Percentiles rank a stretch among this genome's conserved stretches.
Evolutionary conservation across 2,113 vertebrate genomes (phyloP).

Genomic region (Mustelus asterias): DNA sequence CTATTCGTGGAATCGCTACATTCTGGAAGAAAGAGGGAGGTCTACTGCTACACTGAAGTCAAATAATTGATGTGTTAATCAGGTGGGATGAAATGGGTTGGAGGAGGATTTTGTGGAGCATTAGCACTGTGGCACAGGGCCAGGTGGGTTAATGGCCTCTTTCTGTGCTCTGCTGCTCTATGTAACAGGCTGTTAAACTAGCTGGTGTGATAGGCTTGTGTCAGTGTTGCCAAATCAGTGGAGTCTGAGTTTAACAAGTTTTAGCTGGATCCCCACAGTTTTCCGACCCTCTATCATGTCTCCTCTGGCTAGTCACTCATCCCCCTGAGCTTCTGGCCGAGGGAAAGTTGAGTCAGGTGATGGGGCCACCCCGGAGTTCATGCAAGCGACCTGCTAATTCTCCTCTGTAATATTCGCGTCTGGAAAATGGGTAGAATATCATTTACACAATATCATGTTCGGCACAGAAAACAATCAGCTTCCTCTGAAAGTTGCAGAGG

Average conservation of each 20-base stretch:
- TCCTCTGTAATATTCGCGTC: not conserved
- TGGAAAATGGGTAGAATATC: not conserved
- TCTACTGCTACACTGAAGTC: not conserved
- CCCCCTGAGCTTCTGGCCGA: not conserved
- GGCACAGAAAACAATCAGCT: not conserved
- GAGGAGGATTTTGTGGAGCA: not conserved
- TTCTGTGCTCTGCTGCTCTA: not conserved
- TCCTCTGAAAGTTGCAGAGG: conserved; percentile 9
- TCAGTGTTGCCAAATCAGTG: not conserved
- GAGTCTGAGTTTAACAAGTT: not conserved
- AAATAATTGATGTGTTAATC: not conserved
- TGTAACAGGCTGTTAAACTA: not conserved
- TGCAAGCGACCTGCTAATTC: not conserved
- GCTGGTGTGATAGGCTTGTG: not conserved
- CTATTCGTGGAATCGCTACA: not conserved
- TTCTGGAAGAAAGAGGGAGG: not conserved
- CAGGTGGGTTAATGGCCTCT: not conserved
- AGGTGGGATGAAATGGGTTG: not conserved
- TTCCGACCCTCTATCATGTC: not conserved
- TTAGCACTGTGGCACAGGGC: no score
- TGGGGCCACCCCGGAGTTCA: not conserved
- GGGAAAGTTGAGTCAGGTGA: not conserved
- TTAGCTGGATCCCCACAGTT: not conserved
- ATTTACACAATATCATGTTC: conserved; percentile 3
- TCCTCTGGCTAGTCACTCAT: not conserved